These are phyloP conservation scores for Lochmaea crataegi DNA, from an alignment of 2,888 invertebrate genomes.

Conservation along the genomic window DNA sequence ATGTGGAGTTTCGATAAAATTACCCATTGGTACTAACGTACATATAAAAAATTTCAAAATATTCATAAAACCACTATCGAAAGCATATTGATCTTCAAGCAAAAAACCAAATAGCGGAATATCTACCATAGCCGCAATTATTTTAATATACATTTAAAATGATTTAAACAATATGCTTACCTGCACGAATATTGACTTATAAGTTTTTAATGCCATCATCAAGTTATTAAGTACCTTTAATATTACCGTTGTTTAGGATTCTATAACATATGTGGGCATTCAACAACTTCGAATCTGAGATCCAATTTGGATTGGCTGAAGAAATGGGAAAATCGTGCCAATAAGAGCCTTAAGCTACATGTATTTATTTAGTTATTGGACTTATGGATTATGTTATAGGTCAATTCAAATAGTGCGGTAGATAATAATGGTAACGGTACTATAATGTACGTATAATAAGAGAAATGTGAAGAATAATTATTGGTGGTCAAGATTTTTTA, in stretches of 20 bases:
- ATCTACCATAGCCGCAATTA: background rate
- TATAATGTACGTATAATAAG: background rate
- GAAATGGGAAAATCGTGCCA: conserved; percentile 22
- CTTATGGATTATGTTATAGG: conserved; percentile 8
- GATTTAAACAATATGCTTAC: background rate
- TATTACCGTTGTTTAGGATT: conserved; percentile 15
- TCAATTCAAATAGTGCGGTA: conserved; percentile 14
- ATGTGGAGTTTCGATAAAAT: too few relatives aligned
- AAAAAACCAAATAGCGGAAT: background rate
- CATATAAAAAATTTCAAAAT: too few relatives aligned
- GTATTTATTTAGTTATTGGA: conserved; percentile 16
- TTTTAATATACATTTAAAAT: background rate
- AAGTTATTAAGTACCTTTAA: conserved; percentile 14
- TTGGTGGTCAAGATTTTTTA: background rate
- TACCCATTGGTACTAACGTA: too few relatives aligned
- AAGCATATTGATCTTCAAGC: background rate
- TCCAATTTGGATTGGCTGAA: conserved; percentile 18
- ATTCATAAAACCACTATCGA: too few relatives aligned
- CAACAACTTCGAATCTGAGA: conserved; percentile 11
- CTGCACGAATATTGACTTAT: conserved; percentile 12
- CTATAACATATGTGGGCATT: conserved; percentile 13
- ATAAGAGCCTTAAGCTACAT: conserved; percentile 8
- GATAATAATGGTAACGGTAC: conserved; percentile 9
- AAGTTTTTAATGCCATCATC: conserved; percentile 14
- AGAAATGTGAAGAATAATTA: background rate